These are phyloP conservation scores for Papilio aristodemus DNA, from an alignment of 1,140 invertebrate species.

Conservation along the genomic window DNA sequence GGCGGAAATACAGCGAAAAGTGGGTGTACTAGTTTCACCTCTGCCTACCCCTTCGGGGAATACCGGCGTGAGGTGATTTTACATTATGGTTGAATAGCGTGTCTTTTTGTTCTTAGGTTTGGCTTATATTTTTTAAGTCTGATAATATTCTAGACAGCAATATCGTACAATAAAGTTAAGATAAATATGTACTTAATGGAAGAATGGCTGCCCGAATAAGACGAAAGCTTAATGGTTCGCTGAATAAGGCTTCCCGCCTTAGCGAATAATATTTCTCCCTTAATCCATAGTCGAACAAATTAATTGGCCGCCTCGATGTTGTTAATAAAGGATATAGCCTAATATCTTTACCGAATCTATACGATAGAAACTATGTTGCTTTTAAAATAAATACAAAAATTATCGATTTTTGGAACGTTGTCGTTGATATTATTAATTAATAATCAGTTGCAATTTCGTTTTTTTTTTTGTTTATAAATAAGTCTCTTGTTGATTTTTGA, in stretches of 20 bases:
- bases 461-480: too few species aligned
- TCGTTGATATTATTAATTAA: not conserved
- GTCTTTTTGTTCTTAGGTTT: too few species aligned
- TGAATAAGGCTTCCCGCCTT: not conserved
- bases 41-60: too few species aligned
- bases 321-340: not conserved
- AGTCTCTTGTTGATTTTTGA: too few species aligned
- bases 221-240: not conserved
- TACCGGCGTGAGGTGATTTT: too few species aligned
- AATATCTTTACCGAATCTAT: not conserved
- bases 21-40: too few species aligned
- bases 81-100: not conserved
- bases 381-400: not conserved
- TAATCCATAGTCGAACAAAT: constrained; percentile 11
- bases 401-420: not conserved
- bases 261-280: not conserved
- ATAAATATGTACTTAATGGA: not conserved
- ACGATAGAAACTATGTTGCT: not conserved
- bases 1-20: too few species aligned
- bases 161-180: too few species aligned
- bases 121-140: too few species aligned
- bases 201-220: not conserved
- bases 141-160: not conserved
- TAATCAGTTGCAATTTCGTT: not conserved
- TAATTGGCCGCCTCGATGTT: not conserved